Base-by-base conservation (phyloP, 2,888 invertebrate species). In the Synergus japonicus region DNA sequence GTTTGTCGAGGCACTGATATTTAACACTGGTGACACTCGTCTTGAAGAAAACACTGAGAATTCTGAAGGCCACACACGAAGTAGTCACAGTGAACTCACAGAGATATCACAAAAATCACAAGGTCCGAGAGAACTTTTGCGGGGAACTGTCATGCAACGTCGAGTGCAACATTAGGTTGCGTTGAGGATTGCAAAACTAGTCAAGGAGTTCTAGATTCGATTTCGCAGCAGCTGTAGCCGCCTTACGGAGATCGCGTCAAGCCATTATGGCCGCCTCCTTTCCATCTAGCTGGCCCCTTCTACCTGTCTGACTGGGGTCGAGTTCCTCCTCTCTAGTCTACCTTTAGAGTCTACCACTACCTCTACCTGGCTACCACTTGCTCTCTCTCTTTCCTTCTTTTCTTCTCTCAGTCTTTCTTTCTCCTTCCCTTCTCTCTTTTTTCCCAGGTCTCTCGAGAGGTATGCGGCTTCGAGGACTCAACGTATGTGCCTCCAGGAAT, bases 141-240 rank as follows among this genome's bases (percentile, higher is more conserved):
- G 54, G 12, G 10, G 10, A 73, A n/a, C 54, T 54, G 10, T 49
- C 37, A 15, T 22, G 54, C 13, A 49, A 69, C 29, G 22, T 67
- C 13, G 29, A 22, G 29, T 69, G 46, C 13, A 46, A 73, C 54
- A 73, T 49, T 49, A 73, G 73, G 41, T 73, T 73, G 54, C 73
- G 54, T 69, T 15, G 49, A 66, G 76, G 78, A 82, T 84, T 85
- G 83, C 83, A 79, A 85, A 83, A 86, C 82, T 64, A 60, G 43
- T 77, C 81, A 78, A 79, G 69, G 79, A 80, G 82, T 81, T 80
- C 80, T 76, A 79, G 78, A 82, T 81, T 82, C 80, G 82, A 83
- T 88, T 89, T 90, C 86, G 87, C 89, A 90, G 88, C 89, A 88
- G 90, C 90, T 88, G 89, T 87, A 89, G 86, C 89, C 85, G 88